Base-by-base conservation (phyloP, 2,113 vertebrate species). In the Centrocercus urophasianus region DNA sequence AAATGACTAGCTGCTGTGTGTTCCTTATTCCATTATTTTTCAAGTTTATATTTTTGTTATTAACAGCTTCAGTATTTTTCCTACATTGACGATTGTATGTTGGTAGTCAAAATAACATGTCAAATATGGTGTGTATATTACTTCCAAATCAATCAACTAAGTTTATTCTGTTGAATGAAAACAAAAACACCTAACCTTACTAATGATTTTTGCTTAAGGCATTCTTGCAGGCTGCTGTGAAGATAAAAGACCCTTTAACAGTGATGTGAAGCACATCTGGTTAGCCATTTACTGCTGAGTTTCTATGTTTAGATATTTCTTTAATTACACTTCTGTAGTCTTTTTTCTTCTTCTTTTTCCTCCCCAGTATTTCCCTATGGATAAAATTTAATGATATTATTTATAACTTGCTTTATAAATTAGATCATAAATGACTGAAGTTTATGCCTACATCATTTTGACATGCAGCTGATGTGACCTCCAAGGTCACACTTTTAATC, bases 341-440 rank as follows among this genome's bases (percentile, higher is more conserved):
- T 52, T 72, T 91, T 91, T 94, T 6, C 2, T 7, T 38, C 38
- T 54, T 28, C 20, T 14, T 27, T 12, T 27, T 20, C 10, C 80
- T 97, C 64, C 80, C 72, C 89, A 91, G 12, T 45, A 65, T 87
- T 85, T 64, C 93, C 95, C 94, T 95, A 87, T 75, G 96, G 97
- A 93, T 80, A 90, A 95, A 91, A 97, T 96, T 97, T 97, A 98
- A 98, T 98, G 89, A 97, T 97, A 88, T 88, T 96, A 60, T 96
- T 88, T 85, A 76, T 22, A 90, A 90, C 13, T 74, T 84, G 13
- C 3, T 86, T 82, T 94, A 82, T 21, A 79, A 88, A 95, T 83
- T 19, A 70, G 52, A 63, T 73, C 57, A 42, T 57, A 85, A 87
- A 36, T 0, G 3, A n/a, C 28, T 38, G 65, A 82, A 42, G 12